Percentiles rank a stretch among this genome's conserved stretches.
These are phyloP conservation scores for Macroramphosus scolopax DNA, from an alignment of 2,797 vertebrate species.

Conservation along the genomic window DNA sequence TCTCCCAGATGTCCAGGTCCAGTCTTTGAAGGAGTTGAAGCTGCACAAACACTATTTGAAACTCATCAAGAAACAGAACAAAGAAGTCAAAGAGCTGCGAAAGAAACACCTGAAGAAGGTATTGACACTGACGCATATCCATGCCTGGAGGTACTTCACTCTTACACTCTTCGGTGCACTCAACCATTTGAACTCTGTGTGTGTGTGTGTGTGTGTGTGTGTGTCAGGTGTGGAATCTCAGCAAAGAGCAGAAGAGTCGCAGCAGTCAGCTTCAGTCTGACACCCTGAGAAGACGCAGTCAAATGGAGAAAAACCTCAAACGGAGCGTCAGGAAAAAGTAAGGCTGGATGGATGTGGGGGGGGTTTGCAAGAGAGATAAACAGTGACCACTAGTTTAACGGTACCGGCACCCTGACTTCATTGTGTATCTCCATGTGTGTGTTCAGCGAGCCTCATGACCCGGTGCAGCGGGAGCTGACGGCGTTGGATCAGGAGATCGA, in stretches of 20 bases:
- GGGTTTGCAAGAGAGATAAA: no score
- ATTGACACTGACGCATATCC: background rate
- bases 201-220: constrained; percentile 26
- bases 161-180: no score
- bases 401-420: no score
- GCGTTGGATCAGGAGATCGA: constrained; percentile 70
- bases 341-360: constrained; percentile 6
- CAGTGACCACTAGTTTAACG: no score
- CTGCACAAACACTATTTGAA: constrained; percentile 82
- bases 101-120: constrained; percentile 88
- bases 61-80: constrained; percentile 81
- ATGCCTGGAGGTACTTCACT: no score
- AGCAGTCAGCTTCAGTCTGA: constrained; percentile 69
- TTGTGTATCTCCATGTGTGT: constrained; percentile 13
- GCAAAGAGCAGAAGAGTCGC: constrained; percentile 77
- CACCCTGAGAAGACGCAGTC: constrained; percentile 73
- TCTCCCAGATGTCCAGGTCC: constrained; percentile 71
- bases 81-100: constrained; percentile 83
- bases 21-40: constrained; percentile 78
- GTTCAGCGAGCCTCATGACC: constrained; percentile 67
- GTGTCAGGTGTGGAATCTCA: constrained; percentile 73
- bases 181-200: background rate
- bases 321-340: constrained; percentile 76
- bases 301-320: constrained; percentile 74
- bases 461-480: constrained; percentile 49